Evolutionary conservation across 2,797 vertebrate genomes (phyloP).

Genomic region (Protosalanx chinensis): DNA sequence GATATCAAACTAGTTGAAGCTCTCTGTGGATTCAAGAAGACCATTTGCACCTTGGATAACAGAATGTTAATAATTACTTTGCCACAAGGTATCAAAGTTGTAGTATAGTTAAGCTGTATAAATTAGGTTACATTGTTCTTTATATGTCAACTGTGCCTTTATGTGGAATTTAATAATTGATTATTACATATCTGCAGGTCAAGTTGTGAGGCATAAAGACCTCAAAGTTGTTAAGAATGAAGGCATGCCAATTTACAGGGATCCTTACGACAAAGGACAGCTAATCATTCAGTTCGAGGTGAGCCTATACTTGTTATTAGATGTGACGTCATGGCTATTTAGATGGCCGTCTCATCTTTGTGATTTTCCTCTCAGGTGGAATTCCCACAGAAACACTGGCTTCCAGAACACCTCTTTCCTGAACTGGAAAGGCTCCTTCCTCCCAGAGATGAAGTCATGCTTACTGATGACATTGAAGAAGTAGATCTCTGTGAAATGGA

Average conservation of each 20-base stretch:
- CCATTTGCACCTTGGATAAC: constrained; percentile 82
- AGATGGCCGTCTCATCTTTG: background rate
- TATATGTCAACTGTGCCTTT: background rate
- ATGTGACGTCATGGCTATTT: background rate
- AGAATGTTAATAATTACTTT: constrained; percentile 81
- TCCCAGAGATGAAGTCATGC: constrained; percentile 78
- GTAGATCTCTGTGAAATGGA: constrained; percentile 86
- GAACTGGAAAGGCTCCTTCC: constrained; percentile 88
- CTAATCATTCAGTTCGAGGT: constrained; percentile 88
- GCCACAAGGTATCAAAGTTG: constrained; percentile 73
- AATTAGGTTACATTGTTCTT: background rate
- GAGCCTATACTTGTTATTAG: constrained; percentile 46
- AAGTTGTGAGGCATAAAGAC: constrained; percentile 85
- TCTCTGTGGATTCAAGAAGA: constrained; percentile 90
- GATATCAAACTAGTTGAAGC: constrained; percentile 87
- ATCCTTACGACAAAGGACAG: constrained; percentile 84
- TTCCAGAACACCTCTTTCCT: constrained; percentile 80
- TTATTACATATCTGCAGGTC: constrained; percentile 68
- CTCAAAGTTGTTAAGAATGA: constrained; percentile 82
- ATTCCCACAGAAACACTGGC: constrained; percentile 90
- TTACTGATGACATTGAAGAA: constrained; percentile 92
- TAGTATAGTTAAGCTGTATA: background rate
- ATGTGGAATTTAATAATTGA: background rate
- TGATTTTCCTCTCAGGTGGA: constrained; percentile 72
- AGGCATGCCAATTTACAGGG: constrained; percentile 89